Base-by-base conservation (phyloP, 2,797 vertebrate species). In the Rhinella marina region DNA sequence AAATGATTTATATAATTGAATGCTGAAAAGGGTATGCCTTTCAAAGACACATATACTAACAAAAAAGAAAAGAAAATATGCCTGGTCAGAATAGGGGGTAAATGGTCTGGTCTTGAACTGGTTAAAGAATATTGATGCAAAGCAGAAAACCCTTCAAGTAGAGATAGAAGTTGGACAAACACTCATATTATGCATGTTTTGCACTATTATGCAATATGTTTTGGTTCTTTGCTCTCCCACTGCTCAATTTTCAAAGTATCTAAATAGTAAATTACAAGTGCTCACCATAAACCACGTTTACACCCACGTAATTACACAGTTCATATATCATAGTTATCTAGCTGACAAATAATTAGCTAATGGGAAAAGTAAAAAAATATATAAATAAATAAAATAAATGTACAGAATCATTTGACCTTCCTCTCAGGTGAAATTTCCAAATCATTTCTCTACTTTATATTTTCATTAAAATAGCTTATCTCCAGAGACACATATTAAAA, bases 261-360 rank as follows among this genome's bases (percentile, higher is more conserved):
- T 83, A 29, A 83, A 83, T 72, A 19, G 52, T n/a, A 73, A 84
- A 59, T 84, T 73, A 54, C 17, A 84, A 73, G 54, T 72, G 59
- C 16, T 84, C 56, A 29, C 29, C 10, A 75, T 57, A 75, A 84
- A 61, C 29, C 17, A 29, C 70, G 73, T 84, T 32, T 75, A 61
- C 82, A 73, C 82, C 68, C 54, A 84, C 82, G 75, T 84, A 84
- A 83, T 56, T 68, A 41, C 59, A 81, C 21, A 64, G 80, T 66
- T 70, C 25, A 70, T 83, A 56, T 56, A 27, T 81, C 21, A 81
- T 81, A 68, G 27, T 66, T 56, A 56, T 83, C 14, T 83, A 70
- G 70, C 70, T 70, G 48, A 19, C 32, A 70, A 25, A 83, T n/a
- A 70, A 41, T 56, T 50, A 83, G n/a, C 23, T 70, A 64, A 56